Conservation (phyloP, 1,140 invertebrate genomes). For the Drosophila quadrilineata region DNA sequence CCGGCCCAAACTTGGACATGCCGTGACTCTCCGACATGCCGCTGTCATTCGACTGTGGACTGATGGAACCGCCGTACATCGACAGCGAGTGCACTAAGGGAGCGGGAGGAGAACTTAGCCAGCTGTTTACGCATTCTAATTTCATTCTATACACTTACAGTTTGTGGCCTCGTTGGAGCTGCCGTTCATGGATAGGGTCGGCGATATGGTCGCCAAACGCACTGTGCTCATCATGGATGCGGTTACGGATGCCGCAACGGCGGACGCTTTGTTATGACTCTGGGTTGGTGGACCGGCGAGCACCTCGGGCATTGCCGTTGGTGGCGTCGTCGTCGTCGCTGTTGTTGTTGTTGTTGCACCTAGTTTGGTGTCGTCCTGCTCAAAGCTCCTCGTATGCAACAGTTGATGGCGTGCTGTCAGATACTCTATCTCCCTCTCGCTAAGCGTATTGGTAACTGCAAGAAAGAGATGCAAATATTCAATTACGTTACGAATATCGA, state of each 20-base stretch:
- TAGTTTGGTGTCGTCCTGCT: too few relatives aligned
- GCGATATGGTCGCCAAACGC: constrained; percentile 66
- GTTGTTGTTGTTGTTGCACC: too few relatives aligned
- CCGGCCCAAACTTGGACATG: constrained; percentile 62
- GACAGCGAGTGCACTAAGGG: constrained; percentile 65
- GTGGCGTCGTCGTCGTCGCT: constrained; percentile 8
- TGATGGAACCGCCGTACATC: constrained; percentile 75
- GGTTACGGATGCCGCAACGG: constrained; percentile 31
- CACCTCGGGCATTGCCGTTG: constrained; percentile 58
- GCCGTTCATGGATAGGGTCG: constrained; percentile 74
- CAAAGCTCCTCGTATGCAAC: too few relatives aligned
- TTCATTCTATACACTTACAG: constrained; percentile 43
- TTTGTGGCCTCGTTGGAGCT: constrained; percentile 76
- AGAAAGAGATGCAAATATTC: too few relatives aligned
- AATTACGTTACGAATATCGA: too few relatives aligned
- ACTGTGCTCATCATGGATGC: constrained; percentile 65
- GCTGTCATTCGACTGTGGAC: constrained; percentile 76
- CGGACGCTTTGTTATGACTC: constrained; percentile 56
- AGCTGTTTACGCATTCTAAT: not conserved
- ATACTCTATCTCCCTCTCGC: too few relatives aligned
- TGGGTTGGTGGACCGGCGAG: constrained; percentile 59
- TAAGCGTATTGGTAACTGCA: too few relatives aligned
- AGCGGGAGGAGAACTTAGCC: not conserved
- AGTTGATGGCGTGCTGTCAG: too few relatives aligned
- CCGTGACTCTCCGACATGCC: constrained; percentile 54